Evolutionary conservation across 2,113 vertebrate species (phyloP).

Genomic region (Calypte anna): DNA sequence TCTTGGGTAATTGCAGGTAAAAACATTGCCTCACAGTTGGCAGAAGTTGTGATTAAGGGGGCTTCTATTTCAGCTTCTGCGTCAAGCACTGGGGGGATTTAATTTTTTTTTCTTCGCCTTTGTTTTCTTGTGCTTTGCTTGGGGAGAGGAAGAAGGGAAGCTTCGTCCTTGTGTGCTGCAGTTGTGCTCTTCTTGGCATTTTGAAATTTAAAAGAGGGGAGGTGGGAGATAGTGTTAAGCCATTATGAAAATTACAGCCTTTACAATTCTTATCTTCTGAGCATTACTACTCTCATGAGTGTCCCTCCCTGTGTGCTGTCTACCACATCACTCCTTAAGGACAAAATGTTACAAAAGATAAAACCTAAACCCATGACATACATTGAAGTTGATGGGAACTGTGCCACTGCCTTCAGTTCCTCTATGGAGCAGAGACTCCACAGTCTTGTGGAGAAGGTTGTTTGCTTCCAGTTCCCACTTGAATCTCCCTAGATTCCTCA

Average conservation of each 20-base stretch:
- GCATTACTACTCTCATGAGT: not conserved
- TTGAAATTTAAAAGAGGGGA: not conserved
- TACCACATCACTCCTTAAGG: not conserved
- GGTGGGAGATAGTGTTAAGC: not conserved
- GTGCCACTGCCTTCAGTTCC: not conserved
- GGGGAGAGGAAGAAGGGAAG: not conserved
- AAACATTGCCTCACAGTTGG: not conserved
- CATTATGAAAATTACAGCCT: not conserved
- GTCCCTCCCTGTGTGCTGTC: not conserved
- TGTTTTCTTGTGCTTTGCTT: not conserved
- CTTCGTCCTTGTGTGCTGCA: not conserved
- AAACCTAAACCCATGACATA: not conserved
- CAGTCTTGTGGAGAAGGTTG: not conserved
- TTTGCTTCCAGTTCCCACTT: not conserved
- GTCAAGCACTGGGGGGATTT: not conserved
- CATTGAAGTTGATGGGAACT: not conserved
- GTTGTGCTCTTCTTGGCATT: not conserved
- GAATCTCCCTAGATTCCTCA: not conserved
- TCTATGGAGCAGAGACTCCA: not conserved
- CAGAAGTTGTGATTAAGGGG: not conserved
- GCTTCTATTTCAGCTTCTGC: not conserved
- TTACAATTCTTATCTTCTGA: not conserved
- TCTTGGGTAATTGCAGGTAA: constrained; percentile 96
- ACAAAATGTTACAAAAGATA: not conserved
- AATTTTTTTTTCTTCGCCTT: not conserved